phyloP scores from a whole-genome alignment of 2,888 invertebrate genomes.

The Acronicta leporina region DNA sequence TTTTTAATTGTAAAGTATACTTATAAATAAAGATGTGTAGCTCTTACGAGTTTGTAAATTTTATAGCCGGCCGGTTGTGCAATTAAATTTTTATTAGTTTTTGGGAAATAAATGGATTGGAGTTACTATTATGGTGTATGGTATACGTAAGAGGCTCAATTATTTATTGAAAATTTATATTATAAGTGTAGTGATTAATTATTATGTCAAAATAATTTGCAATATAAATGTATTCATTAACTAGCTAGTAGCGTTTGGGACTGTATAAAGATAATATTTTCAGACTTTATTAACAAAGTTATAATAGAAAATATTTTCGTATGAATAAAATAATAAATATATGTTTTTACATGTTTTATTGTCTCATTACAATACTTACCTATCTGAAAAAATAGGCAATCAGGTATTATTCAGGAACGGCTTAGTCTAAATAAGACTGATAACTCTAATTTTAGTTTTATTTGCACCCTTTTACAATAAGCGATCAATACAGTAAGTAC shows the following conservation, averaged over 20 bases:
- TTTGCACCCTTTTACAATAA: too few relatives aligned
- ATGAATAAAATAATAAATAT: slow-evolving; percentile 36
- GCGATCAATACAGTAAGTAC: too few relatives aligned
- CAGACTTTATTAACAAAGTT: slow-evolving; percentile 66
- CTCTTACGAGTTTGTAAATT: slow-evolving; percentile 69
- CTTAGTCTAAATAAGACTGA: too few relatives aligned
- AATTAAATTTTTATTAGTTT: slow-evolving; percentile 75
- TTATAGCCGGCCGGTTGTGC: slow-evolving; percentile 86
- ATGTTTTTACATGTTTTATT: slow-evolving; percentile 42
- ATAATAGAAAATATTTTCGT: slow-evolving; percentile 64
- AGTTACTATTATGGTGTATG: slow-evolving; percentile 72
- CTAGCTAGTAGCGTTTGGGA: slow-evolving; percentile 27
- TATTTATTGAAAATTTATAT: slow-evolving; percentile 64
- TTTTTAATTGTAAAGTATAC: slow-evolving; percentile 63
- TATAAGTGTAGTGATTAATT: slow-evolving; percentile 41
- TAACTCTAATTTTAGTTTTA: too few relatives aligned
- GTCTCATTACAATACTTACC: slow-evolving; percentile 15
- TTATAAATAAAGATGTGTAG: slow-evolving; percentile 59
- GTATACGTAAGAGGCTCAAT: slow-evolving; percentile 75
- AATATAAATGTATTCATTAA: slow-evolving; percentile 40
- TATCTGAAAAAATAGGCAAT: too few relatives aligned
- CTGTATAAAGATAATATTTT: slow-evolving; percentile 61
- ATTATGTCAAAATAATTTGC: slow-evolving; percentile 40
- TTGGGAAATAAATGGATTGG: slow-evolving; percentile 61
- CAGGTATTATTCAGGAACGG: too few relatives aligned